These are phyloP conservation scores for Phallusia fumigata DNA, from an alignment of 23 tunicate species.

Conservation along the genomic window DNA sequence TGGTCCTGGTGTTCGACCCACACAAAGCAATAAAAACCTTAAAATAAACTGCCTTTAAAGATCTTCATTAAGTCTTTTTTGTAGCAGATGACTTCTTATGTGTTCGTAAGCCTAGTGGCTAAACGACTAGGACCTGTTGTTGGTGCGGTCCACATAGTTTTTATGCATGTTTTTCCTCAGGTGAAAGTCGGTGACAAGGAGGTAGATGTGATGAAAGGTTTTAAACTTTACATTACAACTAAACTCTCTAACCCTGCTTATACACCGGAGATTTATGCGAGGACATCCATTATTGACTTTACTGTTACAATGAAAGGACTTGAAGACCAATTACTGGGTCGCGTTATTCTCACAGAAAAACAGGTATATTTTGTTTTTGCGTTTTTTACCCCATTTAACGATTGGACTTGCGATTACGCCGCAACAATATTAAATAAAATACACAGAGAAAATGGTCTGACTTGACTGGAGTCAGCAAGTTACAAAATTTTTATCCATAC, in stretches of 20 bases:
- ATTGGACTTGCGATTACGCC: background rate
- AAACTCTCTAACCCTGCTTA: no score
- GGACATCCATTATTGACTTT: constrained; percentile 91
- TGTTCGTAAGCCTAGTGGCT: no score
- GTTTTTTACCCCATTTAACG: background rate
- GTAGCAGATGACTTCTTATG: no score
- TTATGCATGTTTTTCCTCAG: constrained; percentile 21
- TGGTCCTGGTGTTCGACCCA: no score
- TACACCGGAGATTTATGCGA: constrained; percentile 84
- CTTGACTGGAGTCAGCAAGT: background rate
- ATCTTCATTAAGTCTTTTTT: no score
- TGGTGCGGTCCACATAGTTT: no score
- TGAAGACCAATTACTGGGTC: constrained; percentile 95
- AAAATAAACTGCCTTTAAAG: no score
- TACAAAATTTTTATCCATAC: background rate
- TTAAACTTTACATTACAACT: no score
- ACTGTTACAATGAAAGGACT: no score
- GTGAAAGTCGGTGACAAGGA: constrained; percentile 93
- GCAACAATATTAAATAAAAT: background rate
- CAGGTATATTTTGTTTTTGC: constrained; percentile 22
- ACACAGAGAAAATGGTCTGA: background rate
- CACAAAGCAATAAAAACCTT: no score
- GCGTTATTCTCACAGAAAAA: constrained; percentile 94
- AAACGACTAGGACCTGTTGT: no score
- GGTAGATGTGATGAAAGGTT: no score